Evolutionary conservation across 2,113 vertebrate genomes (phyloP).

Genomic region (Pampusana beccarii): DNA sequence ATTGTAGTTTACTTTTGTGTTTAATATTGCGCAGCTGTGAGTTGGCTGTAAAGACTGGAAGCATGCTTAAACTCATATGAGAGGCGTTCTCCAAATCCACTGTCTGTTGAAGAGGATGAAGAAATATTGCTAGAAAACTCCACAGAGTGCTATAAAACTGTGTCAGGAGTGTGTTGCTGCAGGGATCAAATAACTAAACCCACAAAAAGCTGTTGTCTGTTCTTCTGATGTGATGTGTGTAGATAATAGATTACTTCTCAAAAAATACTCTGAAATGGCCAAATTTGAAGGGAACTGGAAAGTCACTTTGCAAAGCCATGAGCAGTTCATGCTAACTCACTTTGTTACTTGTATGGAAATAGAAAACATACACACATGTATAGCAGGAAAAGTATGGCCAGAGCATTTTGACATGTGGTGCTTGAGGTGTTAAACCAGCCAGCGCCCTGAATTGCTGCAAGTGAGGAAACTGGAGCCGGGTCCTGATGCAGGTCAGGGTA

Average conservation of each 20-base stretch:
- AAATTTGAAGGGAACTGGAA: background rate
- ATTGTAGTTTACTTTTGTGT: slow-evolving; percentile 39
- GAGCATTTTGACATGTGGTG: background rate
- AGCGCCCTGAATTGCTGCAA: background rate
- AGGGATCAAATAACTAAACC: slow-evolving; percentile 29
- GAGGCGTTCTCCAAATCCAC: background rate
- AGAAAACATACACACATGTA: background rate
- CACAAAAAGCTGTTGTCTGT: background rate
- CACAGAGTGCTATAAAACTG: slow-evolving; percentile 20
- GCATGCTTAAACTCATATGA: fast-evolving
- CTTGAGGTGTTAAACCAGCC: background rate
- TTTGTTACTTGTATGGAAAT: background rate
- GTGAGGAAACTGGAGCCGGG: background rate
- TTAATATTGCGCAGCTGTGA: slow-evolving; percentile 38
- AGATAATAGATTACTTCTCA: background rate
- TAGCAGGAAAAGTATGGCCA: background rate
- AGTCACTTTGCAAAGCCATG: background rate
- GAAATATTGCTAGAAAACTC: slow-evolving; percentile 18
- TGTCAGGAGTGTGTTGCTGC: background rate
- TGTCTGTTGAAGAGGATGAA: background rate
- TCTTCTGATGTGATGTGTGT: background rate
- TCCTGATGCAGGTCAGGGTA: background rate
- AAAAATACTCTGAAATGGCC: background rate
- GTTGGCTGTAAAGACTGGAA: slow-evolving; percentile 27
- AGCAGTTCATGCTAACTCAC: background rate